Conservation (phyloP, 2,797 vertebrate genomes). For the Catostomus latipinnis region DNA sequence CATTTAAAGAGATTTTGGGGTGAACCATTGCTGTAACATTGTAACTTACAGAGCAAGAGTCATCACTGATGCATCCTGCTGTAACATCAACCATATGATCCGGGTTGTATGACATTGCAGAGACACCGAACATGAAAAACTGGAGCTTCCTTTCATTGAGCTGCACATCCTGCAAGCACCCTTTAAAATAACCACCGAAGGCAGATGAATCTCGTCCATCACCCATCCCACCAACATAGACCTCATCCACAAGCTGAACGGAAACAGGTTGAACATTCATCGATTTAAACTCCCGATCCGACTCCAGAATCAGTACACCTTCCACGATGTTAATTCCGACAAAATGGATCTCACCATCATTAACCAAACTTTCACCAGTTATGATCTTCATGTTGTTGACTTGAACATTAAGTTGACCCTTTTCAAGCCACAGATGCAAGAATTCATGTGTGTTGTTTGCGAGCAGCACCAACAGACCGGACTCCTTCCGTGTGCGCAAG, state of each 20-base stretch:
- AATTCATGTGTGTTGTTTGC: conserved; percentile 74
- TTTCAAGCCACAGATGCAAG: conserved; percentile 80
- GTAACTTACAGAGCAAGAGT: conserved; percentile 81
- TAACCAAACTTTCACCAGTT: conserved; percentile 63
- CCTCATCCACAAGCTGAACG: conserved; percentile 69
- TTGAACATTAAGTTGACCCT: conserved; percentile 75
- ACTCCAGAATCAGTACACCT: conserved; percentile 75
- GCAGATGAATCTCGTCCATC: conserved; percentile 64
- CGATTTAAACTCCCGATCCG: conserved; percentile 58
- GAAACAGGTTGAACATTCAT: conserved; percentile 64
- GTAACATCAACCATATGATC: conserved; percentile 79
- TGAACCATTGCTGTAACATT: background rate
- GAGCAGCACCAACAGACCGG: conserved; percentile 82
- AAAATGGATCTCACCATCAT: conserved; percentile 84
- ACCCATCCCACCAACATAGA: conserved; percentile 83
- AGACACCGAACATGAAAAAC: conserved; percentile 81
- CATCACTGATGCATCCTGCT: conserved; percentile 83
- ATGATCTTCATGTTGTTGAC: conserved; percentile 66
- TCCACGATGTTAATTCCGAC: conserved; percentile 78
- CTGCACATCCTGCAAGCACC: conserved; percentile 91
- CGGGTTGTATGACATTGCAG: conserved; percentile 64
- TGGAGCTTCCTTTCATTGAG: conserved; percentile 82
- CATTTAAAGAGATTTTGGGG: background rate
- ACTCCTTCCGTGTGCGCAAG: conserved; percentile 78
- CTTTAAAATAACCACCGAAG: conserved; percentile 87